phyloP scores from a whole-genome alignment of 2,797 vertebrate species.

The Darevskia mixta region DNA sequence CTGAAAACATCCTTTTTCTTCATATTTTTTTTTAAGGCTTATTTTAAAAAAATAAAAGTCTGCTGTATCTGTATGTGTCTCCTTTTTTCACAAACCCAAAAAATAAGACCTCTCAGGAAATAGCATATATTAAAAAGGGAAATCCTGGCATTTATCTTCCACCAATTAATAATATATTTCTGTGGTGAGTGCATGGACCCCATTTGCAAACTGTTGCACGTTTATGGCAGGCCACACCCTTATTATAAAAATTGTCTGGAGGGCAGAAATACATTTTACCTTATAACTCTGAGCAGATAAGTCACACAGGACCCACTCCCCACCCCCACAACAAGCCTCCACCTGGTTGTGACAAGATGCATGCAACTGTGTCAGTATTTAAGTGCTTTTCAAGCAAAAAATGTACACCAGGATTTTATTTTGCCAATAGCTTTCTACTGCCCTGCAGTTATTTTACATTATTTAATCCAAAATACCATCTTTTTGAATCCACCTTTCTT shows the following conservation, averaged over 20 bases:
- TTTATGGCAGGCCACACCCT: constrained; percentile 13
- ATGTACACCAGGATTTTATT: constrained; percentile 61
- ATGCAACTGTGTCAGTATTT: constrained; percentile 61
- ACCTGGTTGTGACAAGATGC: constrained; percentile 32
- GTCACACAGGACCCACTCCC: constrained; percentile 13
- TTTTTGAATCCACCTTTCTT: constrained; percentile 93
- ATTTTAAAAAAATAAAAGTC: constrained; percentile 58
- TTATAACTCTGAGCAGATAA: constrained; percentile 48
- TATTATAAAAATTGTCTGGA: constrained; percentile 36
- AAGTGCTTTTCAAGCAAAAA: constrained; percentile 67
- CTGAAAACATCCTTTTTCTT: constrained; percentile 68
- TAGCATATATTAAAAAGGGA: constrained; percentile 22
- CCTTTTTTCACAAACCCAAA: constrained; percentile 49
- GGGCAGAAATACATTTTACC: constrained; percentile 49
- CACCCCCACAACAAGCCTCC: constrained; percentile 24
- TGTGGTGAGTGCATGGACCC: background rate
- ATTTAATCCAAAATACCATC: constrained; percentile 97
- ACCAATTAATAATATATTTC: constrained; percentile 28
- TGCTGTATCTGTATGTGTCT: constrained; percentile 52
- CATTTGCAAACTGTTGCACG: constrained; percentile 17
- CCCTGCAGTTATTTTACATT: constrained; percentile 96
- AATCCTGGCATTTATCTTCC: constrained; percentile 44
- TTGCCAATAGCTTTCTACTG: constrained; percentile 83
- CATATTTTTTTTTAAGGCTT: constrained; percentile 39
- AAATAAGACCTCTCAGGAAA: constrained; percentile 52